These are phyloP conservation scores for Regulus satrapa DNA, from an alignment of 2,113 vertebrate species.

Conservation along the genomic window DNA sequence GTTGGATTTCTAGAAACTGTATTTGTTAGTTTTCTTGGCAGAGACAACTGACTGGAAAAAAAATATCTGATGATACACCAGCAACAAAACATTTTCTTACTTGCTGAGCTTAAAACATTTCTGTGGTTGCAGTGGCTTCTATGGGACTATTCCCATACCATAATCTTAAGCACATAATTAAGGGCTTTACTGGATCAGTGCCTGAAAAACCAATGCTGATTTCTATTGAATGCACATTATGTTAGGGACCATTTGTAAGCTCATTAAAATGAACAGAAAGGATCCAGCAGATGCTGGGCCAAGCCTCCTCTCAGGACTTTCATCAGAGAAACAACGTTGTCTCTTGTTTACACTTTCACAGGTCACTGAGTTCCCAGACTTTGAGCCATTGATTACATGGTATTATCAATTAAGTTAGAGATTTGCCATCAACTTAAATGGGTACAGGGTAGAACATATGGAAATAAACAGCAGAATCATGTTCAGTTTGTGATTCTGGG, in stretches of 20 bases:
- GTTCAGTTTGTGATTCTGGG: neutral
- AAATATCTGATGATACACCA: neutral
- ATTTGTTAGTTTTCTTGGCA: neutral
- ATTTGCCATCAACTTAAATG: neutral
- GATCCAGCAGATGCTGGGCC: conserved; percentile 12
- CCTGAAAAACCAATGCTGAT: conserved; percentile 28
- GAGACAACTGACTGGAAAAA: neutral
- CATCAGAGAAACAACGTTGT: neutral
- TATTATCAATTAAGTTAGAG: neutral
- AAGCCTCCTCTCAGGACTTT: neutral
- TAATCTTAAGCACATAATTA: conserved; percentile 48
- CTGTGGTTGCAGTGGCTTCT: neutral
- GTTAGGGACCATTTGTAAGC: conserved; percentile 25
- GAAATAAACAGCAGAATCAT: neutral
- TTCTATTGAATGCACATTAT: conserved; percentile 30
- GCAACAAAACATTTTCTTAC: neutral
- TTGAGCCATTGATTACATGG: neutral
- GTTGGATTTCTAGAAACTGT: neutral
- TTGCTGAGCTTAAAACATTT: conserved; percentile 1
- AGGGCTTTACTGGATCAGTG: conserved; percentile 29
- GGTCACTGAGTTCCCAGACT: conserved; percentile 26
- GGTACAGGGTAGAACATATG: neutral
- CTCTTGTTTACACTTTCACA: neutral
- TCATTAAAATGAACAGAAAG: conserved; percentile 46
- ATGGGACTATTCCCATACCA: neutral